A percentile compares a stretch with the other conserved stretches of the same genome.
phyloP scores from a whole-genome alignment of 2,797 vertebrate genomes.

The Leptatherina wallacei region DNA sequence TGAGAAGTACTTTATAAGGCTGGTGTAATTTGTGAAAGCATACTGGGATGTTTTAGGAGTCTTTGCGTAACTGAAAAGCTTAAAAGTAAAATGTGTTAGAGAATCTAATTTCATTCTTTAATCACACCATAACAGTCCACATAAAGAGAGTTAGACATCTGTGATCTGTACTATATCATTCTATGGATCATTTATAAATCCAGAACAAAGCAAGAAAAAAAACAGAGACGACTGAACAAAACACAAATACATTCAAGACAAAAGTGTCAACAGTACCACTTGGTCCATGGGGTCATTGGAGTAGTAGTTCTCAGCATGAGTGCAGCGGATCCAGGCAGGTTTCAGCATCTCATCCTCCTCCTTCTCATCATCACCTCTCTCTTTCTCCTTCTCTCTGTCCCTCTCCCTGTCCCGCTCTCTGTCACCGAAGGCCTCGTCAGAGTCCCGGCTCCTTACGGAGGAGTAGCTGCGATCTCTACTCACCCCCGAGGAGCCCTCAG shows the following conservation, averaged over 20 bases:
- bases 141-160: too few relatives aligned
- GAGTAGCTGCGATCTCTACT: conserved; percentile 87
- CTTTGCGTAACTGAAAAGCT: too few relatives aligned
- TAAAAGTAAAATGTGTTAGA: too few relatives aligned
- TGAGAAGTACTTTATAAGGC: conserved; percentile 1
- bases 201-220: not conserved
- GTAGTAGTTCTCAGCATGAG: conserved; percentile 95
- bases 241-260: not conserved
- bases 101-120: too few relatives aligned
- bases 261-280: conserved; percentile 85
- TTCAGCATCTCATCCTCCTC: conserved; percentile 93
- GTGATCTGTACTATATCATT: too few relatives aligned
- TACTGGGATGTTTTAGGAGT: not conserved
- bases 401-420: conserved; percentile 84
- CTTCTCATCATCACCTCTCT: conserved; percentile 81
- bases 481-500: conserved; percentile 76
- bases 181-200: not conserved
- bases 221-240: not conserved
- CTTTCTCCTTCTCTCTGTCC: conserved; percentile 85
- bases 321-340: conserved; percentile 96
- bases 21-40: conserved; percentile 2
- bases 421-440: conserved; percentile 79
- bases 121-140: too few relatives aligned
- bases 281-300: conserved; percentile 99
- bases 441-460: conserved; percentile 85